These are phyloP conservation scores for Menura novaehollandiae DNA, from an alignment of 2,113 vertebrate species.

Conservation along the genomic window DNA sequence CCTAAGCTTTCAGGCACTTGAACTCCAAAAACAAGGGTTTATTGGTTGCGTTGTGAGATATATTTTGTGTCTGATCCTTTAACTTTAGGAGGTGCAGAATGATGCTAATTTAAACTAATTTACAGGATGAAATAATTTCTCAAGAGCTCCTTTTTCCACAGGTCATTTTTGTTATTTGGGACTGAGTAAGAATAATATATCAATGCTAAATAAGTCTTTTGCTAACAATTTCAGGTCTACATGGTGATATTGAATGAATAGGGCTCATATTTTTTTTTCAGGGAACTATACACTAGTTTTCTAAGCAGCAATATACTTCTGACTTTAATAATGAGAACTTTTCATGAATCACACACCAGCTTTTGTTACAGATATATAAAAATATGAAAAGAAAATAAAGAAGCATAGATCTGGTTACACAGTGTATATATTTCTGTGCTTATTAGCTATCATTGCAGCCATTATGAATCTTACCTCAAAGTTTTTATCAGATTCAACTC, in stretches of 20 bases:
- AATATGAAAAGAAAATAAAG: not conserved
- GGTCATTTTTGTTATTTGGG: not conserved
- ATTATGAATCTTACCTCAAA: not conserved
- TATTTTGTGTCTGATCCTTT: not conserved
- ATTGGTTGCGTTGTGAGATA: not conserved
- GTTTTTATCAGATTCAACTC: not conserved
- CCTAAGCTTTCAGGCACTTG: constrained; percentile 18
- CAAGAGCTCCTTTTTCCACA: not conserved
- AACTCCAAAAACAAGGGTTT: not conserved
- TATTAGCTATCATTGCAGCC: not conserved
- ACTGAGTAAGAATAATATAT: not conserved
- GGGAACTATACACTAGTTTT: not conserved
- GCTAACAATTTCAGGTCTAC: not conserved
- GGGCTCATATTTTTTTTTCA: not conserved
- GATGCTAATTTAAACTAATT: constrained; percentile 5
- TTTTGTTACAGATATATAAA: not conserved
- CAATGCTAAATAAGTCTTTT: not conserved
- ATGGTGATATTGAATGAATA: not conserved
- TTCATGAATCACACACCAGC: not conserved
- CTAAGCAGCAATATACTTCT: not conserved
- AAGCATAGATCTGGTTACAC: not conserved
- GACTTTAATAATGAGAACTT: not conserved
- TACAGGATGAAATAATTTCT: not conserved
- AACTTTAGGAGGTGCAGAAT: not conserved
- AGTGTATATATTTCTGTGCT: fast-evolving